These are phyloP conservation scores for Python bivittatus DNA, from an alignment of 2,113 vertebrate species.

Conservation along the genomic window DNA sequence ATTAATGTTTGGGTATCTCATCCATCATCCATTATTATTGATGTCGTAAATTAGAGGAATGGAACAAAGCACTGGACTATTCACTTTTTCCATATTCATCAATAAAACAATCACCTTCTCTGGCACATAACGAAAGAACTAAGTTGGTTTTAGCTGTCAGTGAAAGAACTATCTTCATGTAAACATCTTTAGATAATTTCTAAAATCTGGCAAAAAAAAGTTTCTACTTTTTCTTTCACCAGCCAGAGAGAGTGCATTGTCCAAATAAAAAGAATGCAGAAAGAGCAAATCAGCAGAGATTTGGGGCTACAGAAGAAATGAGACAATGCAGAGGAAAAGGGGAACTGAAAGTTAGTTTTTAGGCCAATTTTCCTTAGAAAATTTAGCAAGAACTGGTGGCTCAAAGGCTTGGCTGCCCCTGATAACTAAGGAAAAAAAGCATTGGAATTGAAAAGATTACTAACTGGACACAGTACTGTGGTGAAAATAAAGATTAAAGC, in stretches of 20 bases:
- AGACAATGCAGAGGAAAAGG: background rate
- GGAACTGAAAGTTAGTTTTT: background rate
- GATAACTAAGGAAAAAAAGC: background rate
- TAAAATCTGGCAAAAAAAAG: slow-evolving; percentile 4
- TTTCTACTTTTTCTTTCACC: background rate
- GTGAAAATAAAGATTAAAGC: background rate
- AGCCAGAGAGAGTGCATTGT: background rate
- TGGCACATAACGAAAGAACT: slow-evolving; percentile 37
- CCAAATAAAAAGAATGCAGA: background rate
- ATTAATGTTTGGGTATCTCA: slow-evolving; percentile 72
- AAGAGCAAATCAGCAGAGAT: background rate
- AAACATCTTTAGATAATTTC: slow-evolving; percentile 22
- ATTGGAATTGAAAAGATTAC: background rate
- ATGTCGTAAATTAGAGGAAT: slow-evolving; percentile 67
- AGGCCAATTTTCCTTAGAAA: background rate
- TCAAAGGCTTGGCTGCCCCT: background rate
- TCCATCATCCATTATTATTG: slow-evolving; percentile 70
- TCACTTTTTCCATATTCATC: slow-evolving; percentile 61
- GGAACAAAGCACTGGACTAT: slow-evolving; percentile 69
- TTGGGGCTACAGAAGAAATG: background rate
- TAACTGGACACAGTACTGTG: background rate
- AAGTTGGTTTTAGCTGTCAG: slow-evolving; percentile 37
- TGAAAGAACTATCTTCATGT: background rate
- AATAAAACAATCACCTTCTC: slow-evolving; percentile 55
- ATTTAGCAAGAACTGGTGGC: background rate